These are phyloP conservation scores for Ypsolopha sequella DNA, from an alignment of 2,888 invertebrate species.

Conservation along the genomic window DNA sequence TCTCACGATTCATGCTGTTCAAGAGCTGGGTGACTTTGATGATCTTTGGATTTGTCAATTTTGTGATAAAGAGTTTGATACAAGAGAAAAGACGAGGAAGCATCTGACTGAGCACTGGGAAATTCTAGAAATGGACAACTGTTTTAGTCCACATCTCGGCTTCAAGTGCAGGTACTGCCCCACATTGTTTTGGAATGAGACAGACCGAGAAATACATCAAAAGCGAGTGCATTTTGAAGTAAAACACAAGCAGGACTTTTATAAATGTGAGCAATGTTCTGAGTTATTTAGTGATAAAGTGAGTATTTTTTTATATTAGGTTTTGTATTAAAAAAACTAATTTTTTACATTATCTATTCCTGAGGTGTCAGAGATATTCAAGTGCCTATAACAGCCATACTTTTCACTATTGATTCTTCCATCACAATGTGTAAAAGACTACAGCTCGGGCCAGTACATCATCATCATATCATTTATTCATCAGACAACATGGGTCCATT, in stretches of 20 bases:
- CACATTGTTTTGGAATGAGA: constrained; percentile 62
- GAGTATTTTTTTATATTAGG: constrained; percentile 7
- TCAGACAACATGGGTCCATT: too few species aligned
- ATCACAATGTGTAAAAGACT: too few species aligned
- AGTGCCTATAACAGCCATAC: too few species aligned
- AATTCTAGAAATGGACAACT: constrained; percentile 44
- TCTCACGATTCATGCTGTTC: constrained; percentile 32
- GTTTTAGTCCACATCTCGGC: constrained; percentile 59
- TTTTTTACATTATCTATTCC: background rate
- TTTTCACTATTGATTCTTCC: too few species aligned
- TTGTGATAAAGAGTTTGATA: constrained; percentile 60
- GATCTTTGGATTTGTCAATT: constrained; percentile 64
- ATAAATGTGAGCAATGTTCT: constrained; percentile 47
- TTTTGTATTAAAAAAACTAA: background rate
- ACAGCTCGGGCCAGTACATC: too few species aligned
- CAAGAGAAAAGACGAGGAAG: constrained; percentile 34
- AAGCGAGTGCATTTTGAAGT: constrained; percentile 39
- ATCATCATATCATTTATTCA: too few species aligned
- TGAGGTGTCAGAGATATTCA: background rate
- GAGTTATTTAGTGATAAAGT: constrained; percentile 61
- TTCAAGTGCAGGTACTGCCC: constrained; percentile 63
- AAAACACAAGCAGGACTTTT: constrained; percentile 38
- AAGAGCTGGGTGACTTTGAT: constrained; percentile 49
- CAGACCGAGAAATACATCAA: constrained; percentile 56
- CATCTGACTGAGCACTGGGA: constrained; percentile 50